Conservation (phyloP, 2,797 vertebrate genomes). For the Malurus splendens region DNA sequence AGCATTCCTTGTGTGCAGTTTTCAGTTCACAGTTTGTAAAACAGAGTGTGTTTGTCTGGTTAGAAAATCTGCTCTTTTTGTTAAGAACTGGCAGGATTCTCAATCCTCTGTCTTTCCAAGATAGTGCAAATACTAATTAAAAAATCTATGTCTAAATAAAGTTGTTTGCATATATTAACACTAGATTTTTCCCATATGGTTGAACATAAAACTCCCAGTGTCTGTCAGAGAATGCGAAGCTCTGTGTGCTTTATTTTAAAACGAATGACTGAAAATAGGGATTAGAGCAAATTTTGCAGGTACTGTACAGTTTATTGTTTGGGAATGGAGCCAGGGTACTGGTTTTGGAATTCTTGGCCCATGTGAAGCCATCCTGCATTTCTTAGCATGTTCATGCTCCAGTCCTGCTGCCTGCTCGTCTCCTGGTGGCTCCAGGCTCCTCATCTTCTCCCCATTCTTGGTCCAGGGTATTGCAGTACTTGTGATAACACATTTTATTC, state of each 20-base stretch:
- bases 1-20: neutral
- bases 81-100: neutral
- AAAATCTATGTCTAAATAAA: neutral
- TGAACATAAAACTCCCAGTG: neutral
- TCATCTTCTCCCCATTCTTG: neutral
- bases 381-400: fast-evolving
- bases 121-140: neutral
- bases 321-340: neutral
- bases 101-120: neutral
- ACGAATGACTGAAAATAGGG: neutral
- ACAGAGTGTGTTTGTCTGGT: neutral
- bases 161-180: neutral
- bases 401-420: neutral
- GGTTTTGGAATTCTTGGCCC: neutral
- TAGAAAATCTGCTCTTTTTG: neutral
- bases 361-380: neutral
- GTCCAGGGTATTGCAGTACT: neutral
- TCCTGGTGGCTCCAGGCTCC: neutral
- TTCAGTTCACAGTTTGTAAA: neutral
- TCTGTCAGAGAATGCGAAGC: neutral
- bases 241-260: neutral
- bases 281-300: neutral
- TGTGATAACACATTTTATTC: neutral
- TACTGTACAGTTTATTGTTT: fast-evolving
- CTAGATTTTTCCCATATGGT: neutral